Percentiles rank a stretch among this genome's conserved stretches.
These are phyloP conservation scores for Emydura subglobosa DNA, from an alignment of 2,113 vertebrate genomes.

Conservation along the genomic window DNA sequence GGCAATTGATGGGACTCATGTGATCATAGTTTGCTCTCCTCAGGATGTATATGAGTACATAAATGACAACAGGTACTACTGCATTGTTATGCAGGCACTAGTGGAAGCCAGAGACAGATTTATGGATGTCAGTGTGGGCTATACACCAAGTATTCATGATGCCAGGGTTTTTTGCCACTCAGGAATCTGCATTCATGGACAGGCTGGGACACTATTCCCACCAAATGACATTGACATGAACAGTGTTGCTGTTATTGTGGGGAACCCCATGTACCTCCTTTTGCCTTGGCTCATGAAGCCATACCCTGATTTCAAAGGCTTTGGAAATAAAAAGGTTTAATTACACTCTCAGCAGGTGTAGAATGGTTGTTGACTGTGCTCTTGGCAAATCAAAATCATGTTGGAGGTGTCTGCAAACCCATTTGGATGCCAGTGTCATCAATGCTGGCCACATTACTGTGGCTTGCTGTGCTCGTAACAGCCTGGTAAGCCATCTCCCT, in stretches of 20 bases:
- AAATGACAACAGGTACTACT: too few species aligned
- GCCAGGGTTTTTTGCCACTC: background rate
- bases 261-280: background rate
- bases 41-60: background rate
- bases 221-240: background rate
- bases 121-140: background rate
- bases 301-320: background rate
- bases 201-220: background rate
- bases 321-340: background rate
- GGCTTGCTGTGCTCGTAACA: background rate
- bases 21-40: too few species aligned
- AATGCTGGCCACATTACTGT: background rate
- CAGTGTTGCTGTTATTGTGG: background rate
- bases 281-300: background rate
- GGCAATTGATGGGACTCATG: too few species aligned
- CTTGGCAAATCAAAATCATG: background rate
- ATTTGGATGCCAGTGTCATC: background rate
- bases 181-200: background rate
- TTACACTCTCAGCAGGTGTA: too few species aligned
- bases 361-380: background rate
- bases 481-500: background rate
- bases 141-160: background rate
- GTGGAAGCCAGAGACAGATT: too few species aligned
- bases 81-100: too few species aligned
- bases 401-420: background rate